Evolutionary conservation across 1,140 invertebrate genomes (phyloP), one percentile per base, ranked within the genome.

Genomic region (Conopomorpha cramerella): DNA sequence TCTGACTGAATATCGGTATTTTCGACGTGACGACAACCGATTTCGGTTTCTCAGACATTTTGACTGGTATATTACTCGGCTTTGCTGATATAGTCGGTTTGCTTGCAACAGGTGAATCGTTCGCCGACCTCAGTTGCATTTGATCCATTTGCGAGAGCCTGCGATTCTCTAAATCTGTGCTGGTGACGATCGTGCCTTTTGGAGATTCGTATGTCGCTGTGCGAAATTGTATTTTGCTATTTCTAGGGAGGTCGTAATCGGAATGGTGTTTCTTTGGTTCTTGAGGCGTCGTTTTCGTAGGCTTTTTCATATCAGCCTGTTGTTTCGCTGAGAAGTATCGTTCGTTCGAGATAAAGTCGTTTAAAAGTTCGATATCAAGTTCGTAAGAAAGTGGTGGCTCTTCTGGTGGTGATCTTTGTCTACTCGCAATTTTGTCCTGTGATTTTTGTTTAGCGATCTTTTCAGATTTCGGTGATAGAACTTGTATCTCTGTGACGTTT

Each of bases 131-230:
- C n/a, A 70, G 34, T 17, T 67, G 62, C 45, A 68, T 57, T 38
- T 76, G 71, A 31, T 76, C 71, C 19, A 76, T 36, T 40, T 76
- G 67, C 8, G 80, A 82, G 10, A 80, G 51, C 40, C 81, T 51
- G 35, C 67, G 43, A 45, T 76, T 76, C 36, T 76, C 71, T 14
- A 76, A 34, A 43, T 76, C 71, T 11, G 71, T 76, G 38, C 71
- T 76, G 0, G 71, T 76, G 0, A 76, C 66, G 31, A 76, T 72
- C 0, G 70, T 63, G 1, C 66, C 62, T 38, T 73, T 76, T 14
- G 65, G 63, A 40, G 66, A 64, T 71, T 83, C 81, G 47, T 84
- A 83, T 16, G 80, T 83, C 0, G 82, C 77, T 12, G 82, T 83
- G 16, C 78, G 71, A 51, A 84, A 84, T 55, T 81, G 77, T 37